Base-by-base conservation (phyloP, 2,888 invertebrate species). In the Subacronicta megacephala region DNA sequence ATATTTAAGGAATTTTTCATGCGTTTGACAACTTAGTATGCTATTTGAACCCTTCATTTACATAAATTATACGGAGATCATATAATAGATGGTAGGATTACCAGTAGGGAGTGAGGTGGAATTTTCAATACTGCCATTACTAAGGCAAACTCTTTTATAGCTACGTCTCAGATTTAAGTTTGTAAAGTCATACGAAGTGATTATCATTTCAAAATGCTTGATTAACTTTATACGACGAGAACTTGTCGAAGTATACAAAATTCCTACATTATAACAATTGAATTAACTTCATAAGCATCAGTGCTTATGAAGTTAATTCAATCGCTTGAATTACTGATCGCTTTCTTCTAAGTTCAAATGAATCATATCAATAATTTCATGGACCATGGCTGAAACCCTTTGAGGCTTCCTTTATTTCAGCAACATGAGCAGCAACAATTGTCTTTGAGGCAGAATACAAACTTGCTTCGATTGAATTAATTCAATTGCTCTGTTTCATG, bases 401-500 rank as follows among this genome's bases (percentile, higher is more conserved):
- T 82, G 83, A 81, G 84, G 85, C 75, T 86, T 87, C 85, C 86
- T 85, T 87, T 87, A 85, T 89, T 90, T 86, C 77, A 77, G 76
- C 65, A 83, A 84, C 82, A 83, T 81, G 84, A 88, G 89, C 84
- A 78, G 87, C 84, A 88, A 90, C 90, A 89, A 90, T 89, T 85
- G 88, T 85, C 86, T 90, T 89, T 83, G 83, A 82, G 82, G 83
- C 81, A 85, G 87, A 89, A 90, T 89, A 87, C 85, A 88, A 90
- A 91, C 87, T 90, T 88, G 80, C 81, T 82, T 74, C 90, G 87
- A 93, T 93, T 90, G 91, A 92, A 92, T 93, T 93, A 93, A 92
- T 93, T 93, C 88, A 89, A 93, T 91, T 85, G 90, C 90, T 85
- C 80, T 85, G 88, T 90, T 90, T 88, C 82, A 81, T 83, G 81